Percentiles rank a stretch among this genome's conserved stretches.
Evolutionary conservation across 2,113 vertebrate genomes (phyloP).

Genomic region (Bostrychus sinensis): DNA sequence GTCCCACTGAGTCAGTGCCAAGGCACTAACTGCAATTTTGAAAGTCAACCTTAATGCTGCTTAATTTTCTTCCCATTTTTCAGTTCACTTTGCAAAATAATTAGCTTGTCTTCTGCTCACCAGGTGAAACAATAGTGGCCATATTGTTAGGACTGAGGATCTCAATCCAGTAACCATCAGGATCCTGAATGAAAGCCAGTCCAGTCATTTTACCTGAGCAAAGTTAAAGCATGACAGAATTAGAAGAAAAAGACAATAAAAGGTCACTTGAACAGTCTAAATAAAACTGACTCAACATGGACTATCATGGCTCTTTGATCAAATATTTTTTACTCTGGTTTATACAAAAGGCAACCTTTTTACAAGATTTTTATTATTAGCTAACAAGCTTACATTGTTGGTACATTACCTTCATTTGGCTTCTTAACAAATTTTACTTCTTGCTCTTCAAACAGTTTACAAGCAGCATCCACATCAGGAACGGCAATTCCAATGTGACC

Average conservation of each 20-base stretch:
- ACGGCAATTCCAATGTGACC: constrained; percentile 97
- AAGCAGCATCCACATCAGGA: constrained; percentile 90
- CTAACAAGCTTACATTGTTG: too few relatives aligned
- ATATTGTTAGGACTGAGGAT: constrained; percentile 95
- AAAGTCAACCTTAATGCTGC: background rate
- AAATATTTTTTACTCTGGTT: too few relatives aligned
- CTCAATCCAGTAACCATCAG: constrained; percentile 99
- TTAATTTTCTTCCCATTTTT: background rate
- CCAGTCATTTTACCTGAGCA: constrained; percentile 95
- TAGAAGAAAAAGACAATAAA: background rate
- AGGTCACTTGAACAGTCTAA: background rate
- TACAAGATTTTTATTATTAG: too few relatives aligned
- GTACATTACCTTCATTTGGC: constrained; percentile 94
- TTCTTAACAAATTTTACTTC: constrained; percentile 97
- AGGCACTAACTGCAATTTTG: background rate
- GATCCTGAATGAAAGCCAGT: constrained; percentile 96
- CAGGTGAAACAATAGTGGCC: constrained; percentile 74
- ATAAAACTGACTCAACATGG: too few relatives aligned
- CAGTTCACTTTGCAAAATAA: background rate
- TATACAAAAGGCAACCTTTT: too few relatives aligned
- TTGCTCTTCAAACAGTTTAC: constrained; percentile 93
- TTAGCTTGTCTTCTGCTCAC: constrained; percentile 10
- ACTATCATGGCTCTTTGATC: too few relatives aligned
- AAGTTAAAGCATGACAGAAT: accelerated
- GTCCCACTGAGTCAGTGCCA: constrained; percentile 23